A percentile compares a stretch with the other conserved stretches of the same genome.
These are phyloP conservation scores for Bos javanicus DNA, from an alignment of 2,113 vertebrate species.

Conservation along the genomic window DNA sequence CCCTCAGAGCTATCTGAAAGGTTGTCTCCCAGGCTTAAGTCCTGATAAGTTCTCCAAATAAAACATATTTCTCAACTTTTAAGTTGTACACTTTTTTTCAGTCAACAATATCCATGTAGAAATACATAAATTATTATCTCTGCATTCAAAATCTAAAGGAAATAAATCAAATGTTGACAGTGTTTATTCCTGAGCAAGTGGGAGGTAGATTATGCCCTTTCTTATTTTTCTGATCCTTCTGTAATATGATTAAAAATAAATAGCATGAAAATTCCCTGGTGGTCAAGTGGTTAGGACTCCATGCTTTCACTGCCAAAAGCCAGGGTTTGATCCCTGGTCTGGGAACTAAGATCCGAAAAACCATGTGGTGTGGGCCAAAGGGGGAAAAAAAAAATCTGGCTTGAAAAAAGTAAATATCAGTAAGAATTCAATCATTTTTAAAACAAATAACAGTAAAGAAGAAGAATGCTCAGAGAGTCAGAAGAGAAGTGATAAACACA, in stretches of 20 bases:
- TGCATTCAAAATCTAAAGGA: not conserved
- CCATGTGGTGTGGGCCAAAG: not conserved
- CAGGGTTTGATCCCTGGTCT: not conserved
- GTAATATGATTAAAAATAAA: not conserved
- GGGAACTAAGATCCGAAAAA: not conserved
- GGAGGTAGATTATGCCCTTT: not conserved
- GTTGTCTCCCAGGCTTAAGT: not conserved
- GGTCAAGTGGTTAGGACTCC: not conserved
- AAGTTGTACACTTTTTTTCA: not conserved
- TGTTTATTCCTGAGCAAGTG: not conserved
- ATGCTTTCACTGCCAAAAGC: not conserved
- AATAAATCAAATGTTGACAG: not conserved
- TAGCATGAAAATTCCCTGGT: not conserved
- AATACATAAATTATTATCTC: not conserved
- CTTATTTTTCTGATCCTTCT: not conserved
- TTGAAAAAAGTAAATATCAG: not conserved
- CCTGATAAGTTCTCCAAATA: not conserved
- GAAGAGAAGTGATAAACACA: too few species aligned
- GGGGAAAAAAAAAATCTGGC: not conserved
- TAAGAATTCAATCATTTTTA: not conserved
- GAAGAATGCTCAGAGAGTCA: not conserved
- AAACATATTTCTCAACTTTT: not conserved
- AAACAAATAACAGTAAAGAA: not conserved
- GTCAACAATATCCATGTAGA: not conserved
- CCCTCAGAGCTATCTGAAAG: not conserved